Conservation (phyloP, 2,888 invertebrate species). For the Eupeodes luniger region DNA sequence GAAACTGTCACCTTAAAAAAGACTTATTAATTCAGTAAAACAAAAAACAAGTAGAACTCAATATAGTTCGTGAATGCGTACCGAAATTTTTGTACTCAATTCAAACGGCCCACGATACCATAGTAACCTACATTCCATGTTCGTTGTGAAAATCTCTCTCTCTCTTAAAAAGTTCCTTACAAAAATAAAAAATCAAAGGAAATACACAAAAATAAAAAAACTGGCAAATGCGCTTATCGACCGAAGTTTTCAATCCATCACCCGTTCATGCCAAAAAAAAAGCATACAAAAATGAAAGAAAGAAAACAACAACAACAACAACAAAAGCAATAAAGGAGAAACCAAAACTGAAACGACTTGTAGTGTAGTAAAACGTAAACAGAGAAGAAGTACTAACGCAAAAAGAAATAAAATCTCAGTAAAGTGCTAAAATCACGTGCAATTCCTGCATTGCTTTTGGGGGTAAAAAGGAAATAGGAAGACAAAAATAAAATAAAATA, state of each 20-base stretch:
- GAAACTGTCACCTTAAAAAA: constrained; percentile 17
- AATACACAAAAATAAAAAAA: constrained; percentile 32
- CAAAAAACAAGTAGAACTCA: constrained; percentile 8
- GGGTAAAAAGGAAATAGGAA: constrained; percentile 40
- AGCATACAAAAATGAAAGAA: background rate
- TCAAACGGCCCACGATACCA: constrained; percentile 46
- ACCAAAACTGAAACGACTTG: constrained; percentile 40
- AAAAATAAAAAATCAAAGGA: constrained; percentile 24
- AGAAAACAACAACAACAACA: constrained; percentile 17
- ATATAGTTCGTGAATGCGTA: constrained; percentile 11
- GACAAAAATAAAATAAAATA: constrained; percentile 5
- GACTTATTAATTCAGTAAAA: constrained; percentile 7
- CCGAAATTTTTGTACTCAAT: constrained; percentile 30
- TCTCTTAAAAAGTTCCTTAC: constrained; percentile 38
- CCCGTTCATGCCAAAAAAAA: constrained; percentile 52
- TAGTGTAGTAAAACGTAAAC: constrained; percentile 61
- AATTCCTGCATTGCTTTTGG: constrained; percentile 60
- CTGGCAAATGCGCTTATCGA: constrained; percentile 67
- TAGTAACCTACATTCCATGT: constrained; percentile 69
- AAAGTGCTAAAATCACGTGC: constrained; percentile 73
- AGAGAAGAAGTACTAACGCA: constrained; percentile 46
- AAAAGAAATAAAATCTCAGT: constrained; percentile 60
- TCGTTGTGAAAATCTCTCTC: constrained; percentile 45
- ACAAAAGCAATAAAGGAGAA: constrained; percentile 29
- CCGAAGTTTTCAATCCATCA: constrained; percentile 67